Evolutionary conservation across 2,888 invertebrate genomes (phyloP), one percentile per base, ranked within the genome.

Genomic region (Thelaira solivaga): DNA sequence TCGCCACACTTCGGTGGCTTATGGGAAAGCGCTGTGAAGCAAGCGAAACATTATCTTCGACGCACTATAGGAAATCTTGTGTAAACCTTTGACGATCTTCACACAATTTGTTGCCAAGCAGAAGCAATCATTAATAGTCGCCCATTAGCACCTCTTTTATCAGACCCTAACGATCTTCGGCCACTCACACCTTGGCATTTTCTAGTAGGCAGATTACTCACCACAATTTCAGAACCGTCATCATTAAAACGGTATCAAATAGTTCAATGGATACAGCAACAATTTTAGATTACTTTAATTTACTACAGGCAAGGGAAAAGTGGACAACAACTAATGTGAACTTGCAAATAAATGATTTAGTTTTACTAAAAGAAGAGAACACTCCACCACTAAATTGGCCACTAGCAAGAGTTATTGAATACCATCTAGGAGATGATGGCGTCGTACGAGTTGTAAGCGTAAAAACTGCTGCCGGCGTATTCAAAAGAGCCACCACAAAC

Each of bases 121-220:
- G 83, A 86, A 49, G 83, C 84, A 3, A 78, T 83, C n/a, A 59
- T 85, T 2, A 85, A 86, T 65, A 84, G 82, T 39, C 73, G 84
- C n/a, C 84, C 84, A 5, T 16, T 86, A 1, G 82, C 78, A 41
- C 81, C 81, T 11, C 62, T 82, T 2, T 80, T 81, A 4, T 76
- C 61, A 10, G 82, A 82, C 53, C 80, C 82, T 2, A 74, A 81
- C 34, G 81, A 82, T 72, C 29, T 81, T 13, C 62, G 59, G 0
- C 67, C 80, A 7, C 36, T 82, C 1, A 81, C 78, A 5, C 80
- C 81, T 36, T 75, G 80, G 2, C 79, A 81, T 39, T 80, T 82
- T 24, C 61, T 80, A 4, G 73, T 80, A n/a, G 80, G 80, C 20
- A 62, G 49, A 22, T 65, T 18, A 51, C 65, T 51, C 29, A 73